phyloP scores from a whole-genome alignment of 2,113 vertebrate species.

The Pseudolaguvia tuberculata region DNA sequence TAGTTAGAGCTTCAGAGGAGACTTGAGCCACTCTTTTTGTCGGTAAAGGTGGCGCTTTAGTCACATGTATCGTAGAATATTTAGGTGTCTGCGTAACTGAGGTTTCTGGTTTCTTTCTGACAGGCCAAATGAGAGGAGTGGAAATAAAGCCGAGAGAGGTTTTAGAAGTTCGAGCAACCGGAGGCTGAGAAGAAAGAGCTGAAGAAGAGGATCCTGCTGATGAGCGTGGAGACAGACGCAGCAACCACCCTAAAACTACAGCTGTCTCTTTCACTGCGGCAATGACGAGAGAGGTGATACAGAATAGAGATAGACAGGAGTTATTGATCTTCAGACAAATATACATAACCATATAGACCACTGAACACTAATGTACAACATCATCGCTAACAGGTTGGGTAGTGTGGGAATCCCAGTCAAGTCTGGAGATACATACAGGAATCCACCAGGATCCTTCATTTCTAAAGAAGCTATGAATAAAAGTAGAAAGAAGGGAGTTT shows the following conservation, averaged over 20 bases:
- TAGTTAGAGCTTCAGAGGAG: slow-evolving; percentile 25
- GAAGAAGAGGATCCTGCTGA: slow-evolving; percentile 28
- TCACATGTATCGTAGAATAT: slow-evolving; percentile 56
- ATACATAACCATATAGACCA: slow-evolving; percentile 1
- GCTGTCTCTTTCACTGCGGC: slow-evolving; percentile 47
- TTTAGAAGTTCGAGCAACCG: slow-evolving; percentile 48
- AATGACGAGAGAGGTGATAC: slow-evolving; percentile 26
- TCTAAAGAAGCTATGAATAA: slow-evolving; percentile 9
- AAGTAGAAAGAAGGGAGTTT: not conserved
- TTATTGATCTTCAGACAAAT: slow-evolving; percentile 31
- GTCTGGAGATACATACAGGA: not conserved
- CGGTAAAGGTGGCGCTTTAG: slow-evolving; percentile 54
- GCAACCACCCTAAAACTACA: slow-evolving; percentile 45
- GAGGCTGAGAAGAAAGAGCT: slow-evolving; percentile 27
- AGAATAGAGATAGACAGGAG: slow-evolving; percentile 43
- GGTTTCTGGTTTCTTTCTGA: slow-evolving; percentile 67
- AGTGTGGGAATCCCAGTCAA: not conserved
- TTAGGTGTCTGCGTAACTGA: slow-evolving; percentile 30
- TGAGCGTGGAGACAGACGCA: slow-evolving; percentile 34
- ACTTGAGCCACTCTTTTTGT: slow-evolving; percentile 18
- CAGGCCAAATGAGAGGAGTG: slow-evolving; percentile 73
- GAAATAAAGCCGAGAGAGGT: slow-evolving; percentile 77
- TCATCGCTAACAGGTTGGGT: not conserved
- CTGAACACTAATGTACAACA: not conserved
- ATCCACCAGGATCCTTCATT: not conserved